Percentiles rank a stretch among this genome's conserved stretches.
phyloP scores from a whole-genome alignment of 2,888 invertebrate genomes.

The Reticulitermes lucifugus region DNA sequence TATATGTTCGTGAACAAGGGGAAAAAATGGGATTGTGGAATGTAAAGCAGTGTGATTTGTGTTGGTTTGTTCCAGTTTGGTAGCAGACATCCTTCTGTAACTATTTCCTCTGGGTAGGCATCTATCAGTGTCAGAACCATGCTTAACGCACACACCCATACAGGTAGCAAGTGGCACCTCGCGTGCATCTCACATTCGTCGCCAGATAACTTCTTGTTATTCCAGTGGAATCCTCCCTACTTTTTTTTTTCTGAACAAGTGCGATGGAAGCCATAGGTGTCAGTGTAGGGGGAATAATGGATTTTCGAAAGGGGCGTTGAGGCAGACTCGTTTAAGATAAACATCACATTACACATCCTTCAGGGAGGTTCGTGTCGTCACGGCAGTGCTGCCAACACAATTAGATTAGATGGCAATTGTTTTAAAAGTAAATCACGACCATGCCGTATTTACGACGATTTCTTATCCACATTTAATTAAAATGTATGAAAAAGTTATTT shows the following conservation, averaged over 20 bases:
- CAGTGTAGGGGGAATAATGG: conserved; percentile 45
- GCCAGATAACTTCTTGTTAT: not conserved
- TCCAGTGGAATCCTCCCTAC: not conserved
- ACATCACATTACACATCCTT: conserved; percentile 50
- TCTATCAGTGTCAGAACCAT: not conserved
- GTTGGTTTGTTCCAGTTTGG: not conserved
- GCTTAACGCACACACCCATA: not conserved
- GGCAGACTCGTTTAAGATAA: conserved; percentile 51
- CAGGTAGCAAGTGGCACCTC: conserved; percentile 1
- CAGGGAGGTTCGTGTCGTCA: conserved; percentile 28
- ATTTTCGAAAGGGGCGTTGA: conserved; percentile 51
- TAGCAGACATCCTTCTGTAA: not conserved
- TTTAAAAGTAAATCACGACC: not conserved
- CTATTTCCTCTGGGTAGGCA: not conserved
- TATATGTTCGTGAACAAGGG: not conserved
- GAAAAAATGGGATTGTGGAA: not conserved
- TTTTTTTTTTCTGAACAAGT: not conserved
- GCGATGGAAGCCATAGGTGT: not conserved
- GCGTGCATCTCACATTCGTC: not conserved
- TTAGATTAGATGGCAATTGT: conserved; percentile 19
- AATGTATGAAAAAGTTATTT: not conserved
- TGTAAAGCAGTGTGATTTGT: not conserved
- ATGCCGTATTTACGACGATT: not conserved
- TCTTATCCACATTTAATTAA: not conserved
- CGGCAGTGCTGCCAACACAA: conserved; percentile 14